These are phyloP conservation scores for Callopanchax toddi DNA, from an alignment of 2,113 vertebrate genomes.

Conservation along the genomic window DNA sequence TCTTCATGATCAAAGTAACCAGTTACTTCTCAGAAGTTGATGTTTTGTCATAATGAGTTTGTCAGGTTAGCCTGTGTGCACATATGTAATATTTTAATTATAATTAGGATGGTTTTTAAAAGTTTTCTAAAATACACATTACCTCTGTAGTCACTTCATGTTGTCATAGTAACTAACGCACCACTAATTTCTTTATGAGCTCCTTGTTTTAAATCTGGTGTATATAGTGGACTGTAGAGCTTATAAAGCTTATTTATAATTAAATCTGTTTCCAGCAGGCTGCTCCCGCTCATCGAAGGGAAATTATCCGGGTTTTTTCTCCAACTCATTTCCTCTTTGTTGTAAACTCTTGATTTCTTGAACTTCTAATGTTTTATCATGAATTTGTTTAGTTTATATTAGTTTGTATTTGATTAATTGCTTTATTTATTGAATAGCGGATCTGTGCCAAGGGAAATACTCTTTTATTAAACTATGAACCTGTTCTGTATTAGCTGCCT, in stretches of 20 bases:
- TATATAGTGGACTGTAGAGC: conserved; percentile 67
- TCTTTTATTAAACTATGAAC: conserved; percentile 80
- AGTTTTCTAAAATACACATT: background rate
- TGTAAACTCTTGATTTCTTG: conserved; percentile 46
- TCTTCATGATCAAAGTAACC: background rate
- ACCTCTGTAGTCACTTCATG: conserved; percentile 40
- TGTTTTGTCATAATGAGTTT: too few species aligned
- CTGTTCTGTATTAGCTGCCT: conserved; percentile 63
- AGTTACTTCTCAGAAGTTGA: too few species aligned
- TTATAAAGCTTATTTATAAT: conserved; percentile 19
- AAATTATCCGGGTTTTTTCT: conserved; percentile 6
- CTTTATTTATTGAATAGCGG: conserved; percentile 88
- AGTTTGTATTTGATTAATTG: conserved; percentile 83
- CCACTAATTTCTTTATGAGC: conserved; percentile 77
- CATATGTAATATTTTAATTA: conserved; percentile 5
- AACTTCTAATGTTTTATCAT: conserved; percentile 42
- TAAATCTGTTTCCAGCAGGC: conserved; percentile 27
- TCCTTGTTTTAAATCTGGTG: conserved; percentile 44
- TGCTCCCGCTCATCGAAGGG: conserved; percentile 24
- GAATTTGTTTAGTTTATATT: conserved; percentile 82
- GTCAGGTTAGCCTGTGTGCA: background rate
- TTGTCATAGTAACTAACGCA: conserved; percentile 55
- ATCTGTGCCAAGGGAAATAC: conserved; percentile 81
- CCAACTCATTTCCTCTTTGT: conserved; percentile 36
- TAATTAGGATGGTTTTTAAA: too few species aligned